Evolutionary conservation across 2,113 vertebrate species (phyloP).

Genomic region (Scomber colias): DNA sequence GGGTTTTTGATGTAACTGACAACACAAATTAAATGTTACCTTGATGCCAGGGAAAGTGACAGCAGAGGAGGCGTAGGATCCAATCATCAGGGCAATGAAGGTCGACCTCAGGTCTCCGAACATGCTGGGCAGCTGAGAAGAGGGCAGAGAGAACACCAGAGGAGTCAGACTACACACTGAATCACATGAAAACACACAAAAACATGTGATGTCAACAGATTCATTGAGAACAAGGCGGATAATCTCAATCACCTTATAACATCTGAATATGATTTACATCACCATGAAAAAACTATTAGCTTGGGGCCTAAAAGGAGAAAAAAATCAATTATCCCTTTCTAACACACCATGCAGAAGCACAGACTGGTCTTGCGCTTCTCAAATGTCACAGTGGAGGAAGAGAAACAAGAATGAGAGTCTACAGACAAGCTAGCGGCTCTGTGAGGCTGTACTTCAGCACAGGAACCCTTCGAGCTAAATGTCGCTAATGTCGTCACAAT

Average conservation of each 20-base stretch:
- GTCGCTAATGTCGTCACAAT: too few species aligned
- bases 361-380: neutral
- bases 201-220: neutral
- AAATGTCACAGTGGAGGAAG: neutral
- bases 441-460: too few species aligned
- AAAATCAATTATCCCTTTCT: neutral
- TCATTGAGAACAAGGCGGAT: neutral
- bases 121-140: conserved; percentile 94
- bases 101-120: conserved; percentile 98
- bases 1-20: neutral
- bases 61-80: conserved; percentile 97
- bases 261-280: conserved; percentile 1
- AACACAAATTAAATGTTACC: conserved; percentile 75
- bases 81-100: conserved; percentile 98
- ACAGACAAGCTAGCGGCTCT: too few species aligned
- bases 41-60: conserved; percentile 98
- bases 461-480: too few species aligned
- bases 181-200: neutral
- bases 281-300: neutral
- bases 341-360: neutral
- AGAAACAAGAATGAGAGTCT: too few species aligned
- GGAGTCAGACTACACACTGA: neutral
- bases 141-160: conserved; percentile 12
- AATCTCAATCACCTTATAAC: neutral
- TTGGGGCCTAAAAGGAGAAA: neutral